Evolutionary conservation across 2,113 vertebrate genomes (phyloP), one percentile per base, ranked within the genome.

Genomic region (Cottus gobio): DNA sequence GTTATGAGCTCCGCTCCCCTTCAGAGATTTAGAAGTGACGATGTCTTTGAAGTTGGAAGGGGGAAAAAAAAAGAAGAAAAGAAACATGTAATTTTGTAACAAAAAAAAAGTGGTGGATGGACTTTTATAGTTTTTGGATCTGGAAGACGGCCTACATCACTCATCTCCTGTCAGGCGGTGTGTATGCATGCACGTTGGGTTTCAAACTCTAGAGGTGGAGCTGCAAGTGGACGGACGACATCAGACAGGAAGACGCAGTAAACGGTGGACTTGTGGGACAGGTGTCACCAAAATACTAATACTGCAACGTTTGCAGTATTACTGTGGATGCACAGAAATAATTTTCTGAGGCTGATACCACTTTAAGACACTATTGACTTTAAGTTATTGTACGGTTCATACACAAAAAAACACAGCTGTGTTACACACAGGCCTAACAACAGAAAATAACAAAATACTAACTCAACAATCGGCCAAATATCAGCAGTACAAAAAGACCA

Each of bases 21-120:
- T 83, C 37, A 75, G 44, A 85, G 87, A 78, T 77, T 69, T 36
- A 60, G n/a, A 83, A 71, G 62, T 15, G 42, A 89, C 85, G 44
- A 69, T 70, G 68, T 50, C 80, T 91, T 90, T 89, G 83, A 86
- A 60, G 79, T 4, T 54, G 18, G 46, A 16, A 44, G 7, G 6
- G 18, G 8, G 18, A n/a, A n/a, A n/a, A n/a, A n/a, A n/a, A n/a
- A n/a, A n/a, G n/a, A n/a, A n/a, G 18, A 18, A 6, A 46, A 46
- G 54, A 57, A 22, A 20, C 36, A 48, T 63, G 61, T 62, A 37
- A 73, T 71, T 71, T 2, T 28, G 15, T 31, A n/a, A 50, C 66
- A 28, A 79, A 71, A 77, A 68, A 16, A 62, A 52, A 42, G 60
- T 82, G 79, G 88, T 82, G 72, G 67, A 86, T 28, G 70, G 72